These are phyloP conservation scores for Plecturocebus donacophilus DNA, from an alignment of 2,113 vertebrate species.

Conservation along the genomic window DNA sequence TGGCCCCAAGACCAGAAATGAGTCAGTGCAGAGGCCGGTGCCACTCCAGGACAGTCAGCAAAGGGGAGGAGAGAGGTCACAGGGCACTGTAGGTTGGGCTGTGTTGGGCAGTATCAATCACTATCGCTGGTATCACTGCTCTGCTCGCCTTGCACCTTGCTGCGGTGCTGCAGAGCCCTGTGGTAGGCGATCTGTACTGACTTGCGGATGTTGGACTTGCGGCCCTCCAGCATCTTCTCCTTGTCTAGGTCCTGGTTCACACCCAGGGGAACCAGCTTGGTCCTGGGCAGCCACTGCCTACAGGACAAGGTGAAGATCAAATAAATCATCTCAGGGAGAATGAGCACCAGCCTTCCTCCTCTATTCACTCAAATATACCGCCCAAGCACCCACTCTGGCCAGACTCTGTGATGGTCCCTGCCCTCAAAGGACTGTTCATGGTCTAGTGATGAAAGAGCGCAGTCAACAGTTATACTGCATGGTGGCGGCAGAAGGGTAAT, in stretches of 20 bases:
- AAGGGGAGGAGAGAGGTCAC: conserved; percentile 49
- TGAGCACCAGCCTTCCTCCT: conserved; percentile 17
- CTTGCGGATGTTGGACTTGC: conserved; percentile 99
- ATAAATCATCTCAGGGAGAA: not conserved
- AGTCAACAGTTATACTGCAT: not conserved
- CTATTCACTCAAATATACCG: not conserved
- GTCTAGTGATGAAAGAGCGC: not conserved
- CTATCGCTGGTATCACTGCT: conserved; percentile 98
- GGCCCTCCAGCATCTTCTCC: conserved; percentile 98
- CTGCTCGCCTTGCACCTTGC: conserved; percentile 98
- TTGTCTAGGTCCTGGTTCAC: conserved; percentile 98
- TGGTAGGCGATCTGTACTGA: conserved; percentile 99
- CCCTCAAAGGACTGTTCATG: not conserved
- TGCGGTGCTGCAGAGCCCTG: conserved; percentile 98
- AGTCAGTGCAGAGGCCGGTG: conserved; percentile 78
- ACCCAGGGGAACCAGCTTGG: conserved; percentile 96
- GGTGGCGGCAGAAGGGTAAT: not conserved
- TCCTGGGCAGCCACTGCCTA: conserved; percentile 99
- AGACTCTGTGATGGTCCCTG: not conserved
- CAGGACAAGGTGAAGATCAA: conserved; percentile 63
- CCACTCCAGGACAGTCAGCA: conserved; percentile 62
- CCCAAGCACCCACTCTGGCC: not conserved
- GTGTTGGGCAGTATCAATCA: conserved; percentile 80
- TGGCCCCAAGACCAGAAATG: conserved; percentile 81
- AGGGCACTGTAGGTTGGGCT: conserved; percentile 37